Evolutionary conservation across 1,140 invertebrate genomes (phyloP).

Genomic region (Lepidurus arcticus): DNA sequence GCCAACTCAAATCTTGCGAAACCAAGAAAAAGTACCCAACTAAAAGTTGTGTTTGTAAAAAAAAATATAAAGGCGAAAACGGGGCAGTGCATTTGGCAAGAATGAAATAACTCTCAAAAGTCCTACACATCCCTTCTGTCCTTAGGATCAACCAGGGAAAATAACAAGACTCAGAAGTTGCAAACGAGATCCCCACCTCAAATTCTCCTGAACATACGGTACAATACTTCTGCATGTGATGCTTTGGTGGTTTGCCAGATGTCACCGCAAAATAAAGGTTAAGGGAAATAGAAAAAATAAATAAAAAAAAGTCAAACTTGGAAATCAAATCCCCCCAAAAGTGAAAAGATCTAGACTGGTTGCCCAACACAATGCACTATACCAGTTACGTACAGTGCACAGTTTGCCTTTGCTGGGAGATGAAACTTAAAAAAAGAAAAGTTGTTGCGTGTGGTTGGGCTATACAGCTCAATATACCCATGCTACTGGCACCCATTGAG

Average conservation of each 20-base stretch:
- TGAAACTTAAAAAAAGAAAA: neutral
- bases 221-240: constrained; percentile 3
- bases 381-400: neutral
- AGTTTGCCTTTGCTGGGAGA: neutral
- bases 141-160: neutral
- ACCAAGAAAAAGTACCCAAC: neutral
- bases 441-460: constrained; percentile 17
- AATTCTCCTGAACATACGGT: neutral
- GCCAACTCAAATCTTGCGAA: neutral
- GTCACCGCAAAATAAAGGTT: neutral
- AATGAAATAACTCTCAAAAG: neutral
- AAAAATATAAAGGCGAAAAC: neutral
- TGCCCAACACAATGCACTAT: neutral
- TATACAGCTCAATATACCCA: constrained; percentile 78
- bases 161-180: neutral
- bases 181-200: neutral
- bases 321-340: no score
- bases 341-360: no score
- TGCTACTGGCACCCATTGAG: constrained; percentile 91
- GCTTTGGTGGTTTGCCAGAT: neutral
- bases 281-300: neutral
- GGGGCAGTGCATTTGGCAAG: constrained; percentile 10
- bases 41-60: neutral
- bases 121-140: neutral
- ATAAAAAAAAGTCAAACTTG: neutral